Conservation (phyloP, 2,888 invertebrate genomes). For the Crematogaster levior region DNA sequence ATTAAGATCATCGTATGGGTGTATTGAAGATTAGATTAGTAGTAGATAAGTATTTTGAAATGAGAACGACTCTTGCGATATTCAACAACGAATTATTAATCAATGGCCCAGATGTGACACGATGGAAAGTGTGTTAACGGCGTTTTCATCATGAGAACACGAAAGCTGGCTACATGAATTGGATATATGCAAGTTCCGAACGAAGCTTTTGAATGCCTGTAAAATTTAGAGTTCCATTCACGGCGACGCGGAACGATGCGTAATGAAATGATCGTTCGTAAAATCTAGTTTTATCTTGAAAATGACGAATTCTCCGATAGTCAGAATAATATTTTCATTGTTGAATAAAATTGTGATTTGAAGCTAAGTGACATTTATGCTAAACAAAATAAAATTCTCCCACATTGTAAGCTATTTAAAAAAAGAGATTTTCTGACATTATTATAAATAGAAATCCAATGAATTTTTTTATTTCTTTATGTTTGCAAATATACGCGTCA, state of each 20-base stretch:
- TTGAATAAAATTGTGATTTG: not conserved
- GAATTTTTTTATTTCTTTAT: not conserved
- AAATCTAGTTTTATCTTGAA: slow-evolving; percentile 10
- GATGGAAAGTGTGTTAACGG: slow-evolving; percentile 38
- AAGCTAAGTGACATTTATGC: not conserved
- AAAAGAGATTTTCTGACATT: not conserved
- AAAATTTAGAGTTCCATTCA: slow-evolving; percentile 45
- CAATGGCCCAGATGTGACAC: slow-evolving; percentile 42
- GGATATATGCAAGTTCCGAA: slow-evolving; percentile 5
- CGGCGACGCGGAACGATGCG: not conserved
- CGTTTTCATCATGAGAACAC: slow-evolving; percentile 37
- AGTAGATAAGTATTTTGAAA: slow-evolving; percentile 36
- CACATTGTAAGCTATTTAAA: not conserved
- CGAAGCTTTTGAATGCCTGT: slow-evolving; percentile 2
- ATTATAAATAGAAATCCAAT: not conserved
- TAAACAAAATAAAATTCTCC: not conserved
- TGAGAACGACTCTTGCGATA: slow-evolving; percentile 39
- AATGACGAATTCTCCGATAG: slow-evolving; percentile 9
- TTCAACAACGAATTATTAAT: slow-evolving; percentile 43
- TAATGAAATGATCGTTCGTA: slow-evolving; percentile 36
- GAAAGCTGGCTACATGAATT: slow-evolving; percentile 23
- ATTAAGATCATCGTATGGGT: not conserved
- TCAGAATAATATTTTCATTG: not conserved
- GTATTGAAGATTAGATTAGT: slow-evolving; percentile 32
- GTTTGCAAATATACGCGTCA: not conserved